phyloP scores from a whole-genome alignment of 2,888 invertebrate species.

The Hemithea aestivaria region DNA sequence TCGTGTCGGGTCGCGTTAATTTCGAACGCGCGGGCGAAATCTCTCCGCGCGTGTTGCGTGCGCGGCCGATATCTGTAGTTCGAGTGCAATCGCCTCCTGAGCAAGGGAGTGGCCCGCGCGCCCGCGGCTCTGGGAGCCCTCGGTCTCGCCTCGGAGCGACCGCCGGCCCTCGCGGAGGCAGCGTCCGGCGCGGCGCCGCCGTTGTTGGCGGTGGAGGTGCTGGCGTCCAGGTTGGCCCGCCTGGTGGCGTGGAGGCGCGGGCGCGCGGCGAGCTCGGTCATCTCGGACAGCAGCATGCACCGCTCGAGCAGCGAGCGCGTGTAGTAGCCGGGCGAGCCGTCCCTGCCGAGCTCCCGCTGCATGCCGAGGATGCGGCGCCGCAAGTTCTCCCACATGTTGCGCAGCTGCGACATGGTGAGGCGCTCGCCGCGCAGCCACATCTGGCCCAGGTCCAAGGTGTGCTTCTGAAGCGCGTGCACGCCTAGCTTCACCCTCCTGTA shows the following conservation, averaged over 20 bases:
- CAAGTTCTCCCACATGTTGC: conserved; percentile 82
- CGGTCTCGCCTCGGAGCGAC: conserved; percentile 2
- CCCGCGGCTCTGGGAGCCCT: conserved; percentile 7
- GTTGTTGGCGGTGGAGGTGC: too few species aligned
- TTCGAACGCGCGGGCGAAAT: conserved; percentile 57
- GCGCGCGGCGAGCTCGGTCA: conserved; percentile 50
- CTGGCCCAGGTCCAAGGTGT: conserved; percentile 55
- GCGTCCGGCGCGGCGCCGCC: too few species aligned
- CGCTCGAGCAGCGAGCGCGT: conserved; percentile 64
- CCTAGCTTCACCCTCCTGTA: conserved; percentile 61
- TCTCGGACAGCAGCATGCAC: conserved; percentile 57
- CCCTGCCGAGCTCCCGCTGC: conserved; percentile 67
- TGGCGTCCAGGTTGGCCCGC: background rate
- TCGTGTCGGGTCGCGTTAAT: conserved; percentile 67
- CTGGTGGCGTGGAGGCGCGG: conserved; percentile 4
- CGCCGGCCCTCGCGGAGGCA: background rate
- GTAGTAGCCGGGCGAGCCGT: conserved; percentile 59
- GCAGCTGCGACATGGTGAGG: conserved; percentile 76
- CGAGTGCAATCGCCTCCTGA: conserved; percentile 48
- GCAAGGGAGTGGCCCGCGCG: conserved; percentile 34
- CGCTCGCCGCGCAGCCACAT: conserved; percentile 66
- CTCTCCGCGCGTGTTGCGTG: conserved; percentile 51
- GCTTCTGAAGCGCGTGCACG: conserved; percentile 59
- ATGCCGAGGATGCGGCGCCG: conserved; percentile 78
- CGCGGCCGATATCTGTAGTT: conserved; percentile 53